Evolutionary conservation across 2,888 invertebrate genomes (phyloP).

Genomic region (Clunio marinus): DNA sequence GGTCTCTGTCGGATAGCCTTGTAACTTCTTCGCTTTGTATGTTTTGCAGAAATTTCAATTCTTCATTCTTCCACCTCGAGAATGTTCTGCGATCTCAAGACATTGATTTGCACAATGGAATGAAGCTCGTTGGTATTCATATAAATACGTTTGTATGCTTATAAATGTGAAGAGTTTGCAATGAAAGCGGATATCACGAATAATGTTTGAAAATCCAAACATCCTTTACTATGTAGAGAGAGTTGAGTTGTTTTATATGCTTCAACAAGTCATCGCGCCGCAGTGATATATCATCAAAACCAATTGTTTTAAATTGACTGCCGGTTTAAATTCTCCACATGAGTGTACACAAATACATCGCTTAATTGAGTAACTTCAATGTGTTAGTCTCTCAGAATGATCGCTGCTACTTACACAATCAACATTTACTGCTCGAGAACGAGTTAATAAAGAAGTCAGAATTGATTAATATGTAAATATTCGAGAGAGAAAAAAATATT

Average conservation of each 20-base stretch:
- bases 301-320: conserved; percentile 39
- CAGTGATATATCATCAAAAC: conserved; percentile 18
- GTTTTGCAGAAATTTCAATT: no score
- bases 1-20: no score
- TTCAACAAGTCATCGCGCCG: neutral
- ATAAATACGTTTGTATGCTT: no score
- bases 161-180: neutral
- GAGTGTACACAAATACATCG: no score
- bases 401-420: neutral
- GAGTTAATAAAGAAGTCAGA: conserved; percentile 36
- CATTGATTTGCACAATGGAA: no score
- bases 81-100: neutral
- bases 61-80: no score
- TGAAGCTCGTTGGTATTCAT: no score
- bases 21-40: no score
- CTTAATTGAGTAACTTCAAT: no score
- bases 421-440: neutral
- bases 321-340: conserved; percentile 32
- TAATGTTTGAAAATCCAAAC: conserved; percentile 30
- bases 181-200: conserved; percentile 32
- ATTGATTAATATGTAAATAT: conserved; percentile 32
- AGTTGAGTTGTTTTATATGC: neutral
- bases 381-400: neutral
- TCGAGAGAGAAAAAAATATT: conserved; percentile 8
- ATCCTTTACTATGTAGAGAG: conserved; percentile 20